Conservation (phyloP, 2,113 vertebrate species). For the Xiphophorus hellerii region DNA sequence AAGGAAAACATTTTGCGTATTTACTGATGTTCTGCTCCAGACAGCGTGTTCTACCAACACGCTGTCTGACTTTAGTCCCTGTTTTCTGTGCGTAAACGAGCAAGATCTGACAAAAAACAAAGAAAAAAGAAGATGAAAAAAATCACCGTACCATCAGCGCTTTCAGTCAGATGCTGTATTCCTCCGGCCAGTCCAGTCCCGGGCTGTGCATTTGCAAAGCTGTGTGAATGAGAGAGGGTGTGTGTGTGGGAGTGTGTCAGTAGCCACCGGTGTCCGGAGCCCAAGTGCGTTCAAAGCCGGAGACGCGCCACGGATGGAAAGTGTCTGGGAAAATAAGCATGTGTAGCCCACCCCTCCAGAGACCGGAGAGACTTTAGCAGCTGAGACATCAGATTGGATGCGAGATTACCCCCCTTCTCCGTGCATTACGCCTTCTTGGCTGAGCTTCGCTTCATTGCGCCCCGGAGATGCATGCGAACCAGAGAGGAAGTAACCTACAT, state of each 20-base stretch:
- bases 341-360: constrained; percentile 29
- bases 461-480: constrained; percentile 18
- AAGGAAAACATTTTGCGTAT: not conserved
- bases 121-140: not conserved
- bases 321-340: constrained; percentile 33
- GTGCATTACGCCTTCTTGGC: constrained; percentile 43
- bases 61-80: not conserved
- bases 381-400: constrained; percentile 46
- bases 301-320: constrained; percentile 52
- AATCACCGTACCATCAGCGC: constrained; percentile 59
- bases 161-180: constrained; percentile 16
- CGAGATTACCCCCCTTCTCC: not conserved
- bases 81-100: constrained; percentile 11
- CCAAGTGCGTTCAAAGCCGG: constrained; percentile 46
- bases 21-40: not conserved
- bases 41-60: not conserved
- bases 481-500: constrained; percentile 9
- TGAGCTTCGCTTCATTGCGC: constrained; percentile 42
- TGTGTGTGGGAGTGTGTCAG: constrained; percentile 2
- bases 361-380: constrained; percentile 26
- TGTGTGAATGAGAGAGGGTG: not conserved
- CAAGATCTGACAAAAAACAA: not conserved
- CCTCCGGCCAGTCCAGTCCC: constrained; percentile 27
- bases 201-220: constrained; percentile 33
- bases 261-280: constrained; percentile 33